Base-by-base conservation (phyloP, 2,113 vertebrate species). In the Mustelus asterias region DNA sequence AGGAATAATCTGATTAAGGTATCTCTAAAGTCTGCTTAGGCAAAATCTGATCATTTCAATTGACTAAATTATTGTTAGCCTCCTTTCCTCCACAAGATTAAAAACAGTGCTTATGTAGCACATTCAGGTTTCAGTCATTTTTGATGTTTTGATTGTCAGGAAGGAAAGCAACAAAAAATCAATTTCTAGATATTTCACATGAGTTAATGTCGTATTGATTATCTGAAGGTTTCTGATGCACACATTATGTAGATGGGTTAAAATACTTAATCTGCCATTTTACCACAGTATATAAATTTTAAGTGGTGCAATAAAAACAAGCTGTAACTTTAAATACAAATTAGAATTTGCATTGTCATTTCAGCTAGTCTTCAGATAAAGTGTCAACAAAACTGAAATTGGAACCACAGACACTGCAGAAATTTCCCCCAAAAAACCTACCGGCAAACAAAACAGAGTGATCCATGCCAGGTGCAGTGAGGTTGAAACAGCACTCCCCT, bases 131-230 rank as follows among this genome's bases (percentile, higher is more conserved):
- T 94, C 92, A 94, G n/a, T 41, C 3, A 69, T 94, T 94, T 69
- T 94, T 94, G 33, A 93, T 93, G n/a, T 65, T 65, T 94, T 94
- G 60, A 69, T 44, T 41, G 22, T 94, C 92, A 69, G 63, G 37
- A 94, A 69, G 92, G n/a, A 94, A 94, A 94, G 92, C n/a, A 94
- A 94, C 92, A 69, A 67, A 93, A 93, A 94, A 94, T 94, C 92
- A 94, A 94, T 94, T 67, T 67, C 60, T 94, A 44, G 33, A 69
- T 69, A 94, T 69, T 67, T 89, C 13, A 37, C 13, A n/a, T 94
- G 92, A 20, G 16, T 41, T 94, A 69, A 94, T 67, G n/a, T 24
- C 20, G 1, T 94, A 94, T 94, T 94, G 63, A 94, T 94, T 94
- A 94, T 22, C n/a, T 94, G 63, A 67, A 41, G 63, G 60, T 69